phyloP scores from a whole-genome alignment of 2,888 invertebrate species.

The Nomada fabriciana region DNA sequence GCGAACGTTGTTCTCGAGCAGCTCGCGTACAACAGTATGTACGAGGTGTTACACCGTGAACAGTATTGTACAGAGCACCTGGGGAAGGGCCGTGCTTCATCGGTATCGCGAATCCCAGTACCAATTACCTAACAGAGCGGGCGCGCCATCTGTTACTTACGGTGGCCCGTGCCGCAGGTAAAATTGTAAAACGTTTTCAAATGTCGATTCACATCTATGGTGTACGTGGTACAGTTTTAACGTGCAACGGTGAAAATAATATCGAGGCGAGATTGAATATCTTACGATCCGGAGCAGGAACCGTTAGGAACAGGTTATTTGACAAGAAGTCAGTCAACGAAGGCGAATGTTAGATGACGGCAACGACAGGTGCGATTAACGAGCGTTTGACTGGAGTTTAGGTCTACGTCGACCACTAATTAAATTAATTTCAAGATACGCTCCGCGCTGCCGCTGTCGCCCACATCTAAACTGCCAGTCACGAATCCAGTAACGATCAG shows the following conservation, averaged over 20 bases:
- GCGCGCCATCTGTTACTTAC: slow-evolving; percentile 16
- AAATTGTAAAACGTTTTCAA: not conserved
- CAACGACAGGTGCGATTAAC: slow-evolving; percentile 81
- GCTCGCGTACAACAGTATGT: too few species aligned
- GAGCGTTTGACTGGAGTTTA: slow-evolving; percentile 80
- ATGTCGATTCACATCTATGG: not conserved
- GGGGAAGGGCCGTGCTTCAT: not conserved
- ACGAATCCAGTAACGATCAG: slow-evolving; percentile 54
- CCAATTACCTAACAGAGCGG: not conserved
- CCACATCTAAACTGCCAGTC: slow-evolving; percentile 60
- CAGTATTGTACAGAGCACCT: too few species aligned
- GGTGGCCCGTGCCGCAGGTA: not conserved
- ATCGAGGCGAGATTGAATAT: too few species aligned
- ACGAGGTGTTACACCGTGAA: not conserved
- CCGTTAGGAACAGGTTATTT: slow-evolving; percentile 20
- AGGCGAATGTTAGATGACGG: slow-evolving; percentile 55
- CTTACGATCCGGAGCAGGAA: not conserved
- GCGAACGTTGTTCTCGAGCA: too few species aligned
- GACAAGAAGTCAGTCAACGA: slow-evolving; percentile 17
- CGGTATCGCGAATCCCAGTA: not conserved
- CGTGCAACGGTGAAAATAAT: not conserved
- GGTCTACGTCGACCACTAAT: slow-evolving; percentile 81
- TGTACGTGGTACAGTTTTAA: too few species aligned
- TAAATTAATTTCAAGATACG: slow-evolving; percentile 81
- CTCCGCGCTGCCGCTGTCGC: slow-evolving; percentile 41